Conservation (phyloP, 35 echinoderm and acorn worm species). For the Stichopus chloronotus region DNA sequence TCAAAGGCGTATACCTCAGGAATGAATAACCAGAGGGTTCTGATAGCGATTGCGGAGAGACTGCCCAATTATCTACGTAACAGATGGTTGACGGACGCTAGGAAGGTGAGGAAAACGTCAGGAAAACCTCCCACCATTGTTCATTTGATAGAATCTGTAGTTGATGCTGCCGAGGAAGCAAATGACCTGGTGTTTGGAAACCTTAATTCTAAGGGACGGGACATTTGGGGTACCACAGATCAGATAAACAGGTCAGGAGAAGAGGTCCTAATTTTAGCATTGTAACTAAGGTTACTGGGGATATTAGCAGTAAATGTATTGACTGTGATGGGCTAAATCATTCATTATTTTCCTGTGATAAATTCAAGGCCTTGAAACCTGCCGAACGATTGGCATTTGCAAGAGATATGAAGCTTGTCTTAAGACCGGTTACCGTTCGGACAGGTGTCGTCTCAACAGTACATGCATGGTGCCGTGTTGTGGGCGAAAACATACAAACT, state of each 20-base stretch:
- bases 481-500: conserved; percentile 46
- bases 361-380: neutral
- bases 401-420: conserved; percentile 17
- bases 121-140: neutral
- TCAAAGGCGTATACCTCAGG: conserved; percentile 10
- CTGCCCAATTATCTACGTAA: conserved; percentile 7
- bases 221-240: neutral
- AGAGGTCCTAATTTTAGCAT: neutral
- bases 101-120: neutral
- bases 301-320: neutral
- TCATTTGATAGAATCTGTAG: conserved; percentile 12
- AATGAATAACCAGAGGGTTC: neutral
- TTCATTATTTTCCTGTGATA: conserved; percentile 17
- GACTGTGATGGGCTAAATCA: neutral
- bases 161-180: conserved; percentile 27
- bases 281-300: neutral
- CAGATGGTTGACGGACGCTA: conserved; percentile 27
- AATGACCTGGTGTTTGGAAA: conserved; percentile 45
- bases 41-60: neutral
- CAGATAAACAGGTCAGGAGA: neutral
- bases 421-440: conserved; percentile 16
- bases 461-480: conserved; percentile 2
- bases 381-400: neutral
- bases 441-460: neutral
- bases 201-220: neutral